Conservation (phyloP, 2,113 vertebrate species). For the Scomber scombrus region DNA sequence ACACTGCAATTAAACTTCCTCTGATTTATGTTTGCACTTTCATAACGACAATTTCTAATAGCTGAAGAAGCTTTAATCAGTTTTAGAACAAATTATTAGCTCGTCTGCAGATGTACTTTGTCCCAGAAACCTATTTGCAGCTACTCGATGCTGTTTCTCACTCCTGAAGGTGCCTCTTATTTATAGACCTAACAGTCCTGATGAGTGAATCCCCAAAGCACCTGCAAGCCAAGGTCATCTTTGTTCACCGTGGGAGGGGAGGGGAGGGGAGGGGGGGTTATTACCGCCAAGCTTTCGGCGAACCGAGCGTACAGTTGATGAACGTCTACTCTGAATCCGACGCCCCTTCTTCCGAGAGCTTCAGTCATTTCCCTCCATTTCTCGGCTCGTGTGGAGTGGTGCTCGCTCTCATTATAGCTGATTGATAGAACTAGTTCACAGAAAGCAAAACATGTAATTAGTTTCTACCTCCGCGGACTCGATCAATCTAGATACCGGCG, state of each 20-base stretch:
- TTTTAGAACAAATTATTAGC: conserved; percentile 41
- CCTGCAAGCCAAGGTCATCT: conserved; percentile 61
- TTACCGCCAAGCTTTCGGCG: conserved; percentile 30
- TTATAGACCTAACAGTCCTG: conserved; percentile 46
- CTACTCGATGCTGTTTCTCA: conserved; percentile 16
- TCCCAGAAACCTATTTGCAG: conserved; percentile 57
- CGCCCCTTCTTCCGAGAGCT: conserved; percentile 33
- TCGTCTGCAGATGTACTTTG: conserved; percentile 2
- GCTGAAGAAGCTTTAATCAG: conserved; percentile 33
- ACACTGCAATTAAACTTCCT: background rate
- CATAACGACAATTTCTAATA: background rate
- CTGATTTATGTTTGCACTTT: conserved; percentile 36
- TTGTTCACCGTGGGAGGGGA: conserved; percentile 37
- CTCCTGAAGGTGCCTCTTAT: conserved; percentile 45
- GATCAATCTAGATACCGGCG: conserved; percentile 66
- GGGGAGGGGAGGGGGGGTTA: conserved; percentile 30
- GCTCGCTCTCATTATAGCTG: conserved; percentile 65
- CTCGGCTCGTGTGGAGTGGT: conserved; percentile 15
- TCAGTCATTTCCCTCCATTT: conserved; percentile 38
- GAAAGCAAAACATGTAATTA: conserved; percentile 75
- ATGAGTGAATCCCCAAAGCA: conserved; percentile 52
- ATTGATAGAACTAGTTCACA: conserved; percentile 76
- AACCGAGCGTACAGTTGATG: conserved; percentile 34
- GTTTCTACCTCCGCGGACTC: conserved; percentile 68
- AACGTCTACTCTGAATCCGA: conserved; percentile 35